Percentiles rank a stretch among this genome's conserved stretches.
phyloP scores from a whole-genome alignment of 2,888 invertebrate species.

The Hartigia nigra region DNA sequence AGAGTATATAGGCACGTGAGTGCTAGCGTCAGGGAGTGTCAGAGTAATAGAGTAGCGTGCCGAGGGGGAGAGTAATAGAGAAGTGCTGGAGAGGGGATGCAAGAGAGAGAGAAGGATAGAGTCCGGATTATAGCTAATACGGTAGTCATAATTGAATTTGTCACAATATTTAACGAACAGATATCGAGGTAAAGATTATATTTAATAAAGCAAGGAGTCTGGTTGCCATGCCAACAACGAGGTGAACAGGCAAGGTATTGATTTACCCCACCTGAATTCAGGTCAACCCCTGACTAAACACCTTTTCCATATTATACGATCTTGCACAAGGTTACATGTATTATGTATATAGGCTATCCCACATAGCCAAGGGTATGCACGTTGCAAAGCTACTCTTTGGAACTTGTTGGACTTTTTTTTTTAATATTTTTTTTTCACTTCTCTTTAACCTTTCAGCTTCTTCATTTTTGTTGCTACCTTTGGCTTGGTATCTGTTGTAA shows the following conservation, averaged over 20 bases:
- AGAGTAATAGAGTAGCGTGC: background rate
- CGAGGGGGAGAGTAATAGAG: background rate
- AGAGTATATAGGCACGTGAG: background rate
- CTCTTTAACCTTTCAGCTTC: background rate
- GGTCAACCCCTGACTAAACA: conserved; percentile 65
- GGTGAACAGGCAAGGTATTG: conserved; percentile 62
- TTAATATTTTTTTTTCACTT: background rate
- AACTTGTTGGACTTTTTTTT: background rate
- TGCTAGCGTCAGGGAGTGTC: background rate
- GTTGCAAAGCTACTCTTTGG: background rate
- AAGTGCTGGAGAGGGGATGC: background rate
- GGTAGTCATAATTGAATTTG: conserved; percentile 29
- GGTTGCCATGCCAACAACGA: conserved; percentile 63
- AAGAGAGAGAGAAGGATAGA: background rate
- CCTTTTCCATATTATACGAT: conserved; percentile 53
- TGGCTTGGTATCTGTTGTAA: background rate
- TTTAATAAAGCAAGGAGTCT: conserved; percentile 64
- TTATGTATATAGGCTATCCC: conserved; percentile 18
- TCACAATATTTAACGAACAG: background rate
- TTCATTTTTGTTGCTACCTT: background rate
- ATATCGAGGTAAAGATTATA: conserved; percentile 42
- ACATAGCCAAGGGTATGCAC: background rate
- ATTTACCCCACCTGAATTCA: conserved; percentile 66
- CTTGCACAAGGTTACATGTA: conserved; percentile 25
- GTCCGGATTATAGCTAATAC: conserved; percentile 60